Percentiles rank a stretch among this genome's conserved stretches.
These are phyloP conservation scores for Drosophila suzukii DNA, from an alignment of 1,140 invertebrate genomes.

Conservation along the genomic window DNA sequence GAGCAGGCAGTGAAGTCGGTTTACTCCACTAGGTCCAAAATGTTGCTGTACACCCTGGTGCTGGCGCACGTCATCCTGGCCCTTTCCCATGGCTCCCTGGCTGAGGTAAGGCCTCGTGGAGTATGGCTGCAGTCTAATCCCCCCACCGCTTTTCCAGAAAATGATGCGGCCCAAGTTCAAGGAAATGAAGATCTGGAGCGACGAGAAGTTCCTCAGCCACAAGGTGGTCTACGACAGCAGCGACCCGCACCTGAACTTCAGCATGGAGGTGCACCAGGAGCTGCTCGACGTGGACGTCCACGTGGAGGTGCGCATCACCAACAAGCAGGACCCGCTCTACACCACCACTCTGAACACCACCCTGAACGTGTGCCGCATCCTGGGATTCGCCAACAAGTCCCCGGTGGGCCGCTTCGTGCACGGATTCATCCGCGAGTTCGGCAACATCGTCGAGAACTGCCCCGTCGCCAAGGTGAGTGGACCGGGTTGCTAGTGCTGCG, in stretches of 20 bases:
- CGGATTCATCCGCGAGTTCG: slow-evolving; percentile 68
- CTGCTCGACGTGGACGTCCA: slow-evolving; percentile 68
- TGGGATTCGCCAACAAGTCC: slow-evolving; percentile 64
- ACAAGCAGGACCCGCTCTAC: slow-evolving; percentile 68
- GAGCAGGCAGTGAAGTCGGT: slow-evolving; percentile 20
- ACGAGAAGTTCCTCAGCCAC: slow-evolving; percentile 69
- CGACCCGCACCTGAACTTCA: slow-evolving; percentile 78
- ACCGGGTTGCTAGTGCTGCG: neutral
- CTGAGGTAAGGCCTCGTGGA: slow-evolving; percentile 47
- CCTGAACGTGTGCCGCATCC: slow-evolving; percentile 68
- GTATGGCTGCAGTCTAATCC: neutral
- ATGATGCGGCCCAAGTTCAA: slow-evolving; percentile 78
- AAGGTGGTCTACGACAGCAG: slow-evolving; percentile 62
- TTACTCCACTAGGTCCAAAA: slow-evolving; percentile 30
- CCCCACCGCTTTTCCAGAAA: slow-evolving; percentile 55
- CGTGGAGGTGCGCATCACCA: slow-evolving; percentile 55
- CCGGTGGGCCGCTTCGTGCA: slow-evolving; percentile 69
- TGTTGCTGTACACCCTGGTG: slow-evolving; percentile 43
- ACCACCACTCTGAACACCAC: slow-evolving; percentile 62
- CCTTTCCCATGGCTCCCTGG: slow-evolving; percentile 37
- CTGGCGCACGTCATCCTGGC: slow-evolving; percentile 51
- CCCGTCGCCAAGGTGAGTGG: slow-evolving; percentile 71
- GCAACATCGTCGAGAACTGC: slow-evolving; percentile 70
- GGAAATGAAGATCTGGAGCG: slow-evolving; percentile 74
- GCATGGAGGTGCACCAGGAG: slow-evolving; percentile 70